These are phyloP conservation scores for Acrocyrtus sp. DNA, from an alignment of 2,888 invertebrate genomes.

Conservation along the genomic window DNA sequence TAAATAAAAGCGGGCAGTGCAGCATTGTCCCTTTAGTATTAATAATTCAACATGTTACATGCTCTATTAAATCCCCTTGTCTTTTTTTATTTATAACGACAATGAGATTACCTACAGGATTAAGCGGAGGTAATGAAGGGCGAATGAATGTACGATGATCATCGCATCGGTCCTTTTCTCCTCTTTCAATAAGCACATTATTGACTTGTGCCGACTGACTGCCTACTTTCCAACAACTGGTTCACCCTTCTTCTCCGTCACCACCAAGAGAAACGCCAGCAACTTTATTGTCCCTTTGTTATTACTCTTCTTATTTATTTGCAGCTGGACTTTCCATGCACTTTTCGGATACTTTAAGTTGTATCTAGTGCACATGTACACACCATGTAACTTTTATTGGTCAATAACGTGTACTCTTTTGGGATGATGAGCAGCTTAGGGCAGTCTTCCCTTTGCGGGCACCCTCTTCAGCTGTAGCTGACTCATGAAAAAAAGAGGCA, in stretches of 20 bases:
- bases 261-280: not conserved
- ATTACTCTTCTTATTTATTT: not conserved
- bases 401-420: not conserved
- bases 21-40: not conserved
- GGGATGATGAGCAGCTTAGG: not conserved
- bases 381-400: not conserved
- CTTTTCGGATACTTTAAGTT: too few species aligned
- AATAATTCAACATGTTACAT: not conserved
- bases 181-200: not conserved
- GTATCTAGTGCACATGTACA: not conserved
- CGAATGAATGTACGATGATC: not conserved
- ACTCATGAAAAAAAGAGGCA: not conserved
- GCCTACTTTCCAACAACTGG: not conserved
- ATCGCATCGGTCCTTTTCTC: not conserved
- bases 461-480: not conserved
- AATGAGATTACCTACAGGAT: not conserved
- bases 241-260: not conserved
- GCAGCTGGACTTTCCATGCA: not conserved
- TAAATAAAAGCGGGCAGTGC: not conserved
- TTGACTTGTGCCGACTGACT: not conserved
- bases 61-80: constrained; percentile 13
- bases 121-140: not conserved
- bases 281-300: not conserved
- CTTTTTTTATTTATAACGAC: not conserved
- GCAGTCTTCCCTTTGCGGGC: not conserved